Conservation (phyloP, 1,140 invertebrate genomes). For the Antheraea pernyi region DNA sequence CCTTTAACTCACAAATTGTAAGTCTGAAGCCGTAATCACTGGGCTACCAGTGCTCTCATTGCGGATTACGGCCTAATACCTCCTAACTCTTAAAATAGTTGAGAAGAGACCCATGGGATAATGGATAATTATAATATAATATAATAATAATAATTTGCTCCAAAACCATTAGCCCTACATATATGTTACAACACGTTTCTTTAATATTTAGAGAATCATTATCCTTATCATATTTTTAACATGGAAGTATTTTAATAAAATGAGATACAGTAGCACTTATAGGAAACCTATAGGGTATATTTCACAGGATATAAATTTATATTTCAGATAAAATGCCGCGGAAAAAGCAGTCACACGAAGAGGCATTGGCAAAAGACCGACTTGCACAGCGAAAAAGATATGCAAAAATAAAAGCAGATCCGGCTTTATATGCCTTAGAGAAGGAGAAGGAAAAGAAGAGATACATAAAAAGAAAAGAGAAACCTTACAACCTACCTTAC, state of each 20-base stretch:
- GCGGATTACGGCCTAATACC: too few relatives aligned
- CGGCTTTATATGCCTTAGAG: conserved; percentile 16
- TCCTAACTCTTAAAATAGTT: too few relatives aligned
- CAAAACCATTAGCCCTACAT: conserved; percentile 4
- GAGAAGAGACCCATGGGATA: conserved; percentile 9
- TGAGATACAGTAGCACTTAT: conserved; percentile 6
- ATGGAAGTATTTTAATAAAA: conserved; percentile 8
- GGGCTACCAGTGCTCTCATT: conserved; percentile 1
- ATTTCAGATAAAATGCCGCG: conserved; percentile 17
- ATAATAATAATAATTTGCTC: conserved; percentile 1
- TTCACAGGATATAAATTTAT: conserved; percentile 10
- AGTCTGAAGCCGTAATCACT: conserved; percentile 8
- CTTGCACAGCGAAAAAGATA: conserved; percentile 16
- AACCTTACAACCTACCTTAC: too few relatives aligned
- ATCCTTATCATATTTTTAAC: conserved; percentile 5
- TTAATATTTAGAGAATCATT: conserved; percentile 9
- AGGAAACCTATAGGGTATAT: conserved; percentile 6
- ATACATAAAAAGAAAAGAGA: conserved; percentile 15
- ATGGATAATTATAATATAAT: too few relatives aligned
- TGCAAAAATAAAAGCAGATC: conserved; percentile 19
- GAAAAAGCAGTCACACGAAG: conserved; percentile 12
- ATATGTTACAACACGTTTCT: conserved; percentile 1
- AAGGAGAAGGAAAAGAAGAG: conserved; percentile 14
- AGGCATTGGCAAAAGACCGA: conserved; percentile 16
- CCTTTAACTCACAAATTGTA: conserved; percentile 7